Evolutionary conservation across 2,888 invertebrate species (phyloP), one percentile per base, ranked within the genome.

Genomic region (Drosophila austrosaltans): DNA sequence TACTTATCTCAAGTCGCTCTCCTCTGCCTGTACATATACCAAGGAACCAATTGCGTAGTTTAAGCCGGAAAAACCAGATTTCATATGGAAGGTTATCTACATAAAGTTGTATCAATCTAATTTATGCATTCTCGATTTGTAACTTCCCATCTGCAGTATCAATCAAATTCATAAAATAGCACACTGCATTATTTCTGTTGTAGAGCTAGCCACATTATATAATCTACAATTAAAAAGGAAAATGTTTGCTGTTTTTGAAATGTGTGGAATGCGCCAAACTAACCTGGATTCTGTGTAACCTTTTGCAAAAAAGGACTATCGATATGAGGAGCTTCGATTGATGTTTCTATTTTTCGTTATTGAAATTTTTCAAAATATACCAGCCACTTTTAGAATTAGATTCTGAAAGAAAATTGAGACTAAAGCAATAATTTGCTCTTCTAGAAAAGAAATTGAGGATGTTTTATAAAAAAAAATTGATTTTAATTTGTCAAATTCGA

Each of bases 11-110:
- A 39, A 57, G 32, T 39, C 5, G 20, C 22, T 57, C 36, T 5
- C 36, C 30, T 56, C 36, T 56, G 36, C 56, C 36, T 10, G 10
- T 36, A 10, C 32, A n/a, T 20, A 32, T 20, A 32, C 56, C 20
- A 30, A 36, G 10, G 3, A 20, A 36, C 20, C 36, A 39, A 39
- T 57, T 57, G 57, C 39, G 57, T 57, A 57, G 57, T 57, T 57
- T 2, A 57, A 57, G 57, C 57, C 6, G 57, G 57, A 57, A 57
- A 39, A 57, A 57, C 57, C 57, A 57, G 57, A 57, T 57, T 57
- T 39, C 12, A 36, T 16, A 39, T 39, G 57, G 12, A 57, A 57
- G 57, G 57, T 57, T 57, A 32, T 30, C 8, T 16, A 16, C 30
- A 54, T 54, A 59, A 59, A 59, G 16, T 25, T 25, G 42, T 8